Evolutionary conservation across 2,113 vertebrate genomes (phyloP), one percentile per base, ranked within the genome.

Genomic region (Eublepharis macularius): DNA sequence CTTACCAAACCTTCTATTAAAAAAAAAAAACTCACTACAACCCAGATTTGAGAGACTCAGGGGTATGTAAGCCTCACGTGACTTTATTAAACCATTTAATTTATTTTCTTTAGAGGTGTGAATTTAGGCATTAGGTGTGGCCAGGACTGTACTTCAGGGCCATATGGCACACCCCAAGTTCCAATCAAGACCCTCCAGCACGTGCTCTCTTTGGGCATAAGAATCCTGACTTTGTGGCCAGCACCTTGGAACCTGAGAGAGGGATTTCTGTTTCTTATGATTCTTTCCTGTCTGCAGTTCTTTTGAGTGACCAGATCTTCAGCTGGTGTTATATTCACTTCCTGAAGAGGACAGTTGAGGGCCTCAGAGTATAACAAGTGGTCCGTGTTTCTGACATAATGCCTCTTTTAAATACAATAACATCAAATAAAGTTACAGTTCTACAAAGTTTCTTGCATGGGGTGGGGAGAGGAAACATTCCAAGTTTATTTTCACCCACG

Each of bases 401-500:
- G 36, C 81, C 70, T 86, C 32, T 49, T 78, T 87, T 88, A 87
- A 76, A 93, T 73, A 82, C 72, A 80, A 26, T 47, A 88, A 51
- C 47, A 85, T 89, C 76, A 84, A 91, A 84, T 87, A 91, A 88
- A 92, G 85, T 74, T 92, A 89, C 87, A 74, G 90, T 88, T 76
- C 57, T 85, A 91, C 90, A 90, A 80, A 94, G 91, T 39, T 68
- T 70, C 36, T 24, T 3, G 29, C 36, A 29, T n/a, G n/a, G n/a
- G n/a, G n/a, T n/a, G n/a, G n/a, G n/a, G n/a, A 87, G 87, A 91
- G 87, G 90, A 93, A 95, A 93, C 93, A 94, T 29, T 81, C 81
- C 69, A 83, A 84, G 93, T 93, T 95, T 94, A 92, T 94, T 95
- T 95, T 94, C 91, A 87, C 87, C 86, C 88, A 93, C 90, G 90